These are phyloP conservation scores for Caenorhabditis sulstoni DNA, from an alignment of 2,888 invertebrate species.

Conservation along the genomic window DNA sequence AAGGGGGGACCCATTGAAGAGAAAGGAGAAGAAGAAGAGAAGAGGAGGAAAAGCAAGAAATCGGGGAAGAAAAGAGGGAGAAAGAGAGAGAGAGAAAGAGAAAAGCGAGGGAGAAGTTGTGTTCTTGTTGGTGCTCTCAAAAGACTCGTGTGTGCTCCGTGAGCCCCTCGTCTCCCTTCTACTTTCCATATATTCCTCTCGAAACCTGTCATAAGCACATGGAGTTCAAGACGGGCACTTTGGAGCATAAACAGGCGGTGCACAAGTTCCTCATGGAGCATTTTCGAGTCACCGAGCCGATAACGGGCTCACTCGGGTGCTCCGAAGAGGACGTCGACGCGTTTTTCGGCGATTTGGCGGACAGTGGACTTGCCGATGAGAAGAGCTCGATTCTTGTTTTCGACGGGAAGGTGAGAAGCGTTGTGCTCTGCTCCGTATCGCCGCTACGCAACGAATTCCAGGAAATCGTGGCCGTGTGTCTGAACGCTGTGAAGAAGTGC, in stretches of 20 bases:
- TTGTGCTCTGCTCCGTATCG: not conserved
- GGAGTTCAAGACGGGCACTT: slow-evolving; percentile 37
- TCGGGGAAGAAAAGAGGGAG: not conserved
- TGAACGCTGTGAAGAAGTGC: slow-evolving; percentile 56
- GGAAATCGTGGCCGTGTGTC: slow-evolving; percentile 59
- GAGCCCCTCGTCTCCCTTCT: not conserved
- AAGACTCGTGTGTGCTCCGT: no score
- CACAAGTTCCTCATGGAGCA: slow-evolving; percentile 63
- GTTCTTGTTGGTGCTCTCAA: not conserved
- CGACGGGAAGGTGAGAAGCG: slow-evolving; percentile 24
- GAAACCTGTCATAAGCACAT: not conserved
- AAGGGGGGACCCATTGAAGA: slow-evolving; percentile 4
- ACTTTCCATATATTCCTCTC: not conserved
- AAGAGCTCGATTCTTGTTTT: slow-evolving; percentile 60
- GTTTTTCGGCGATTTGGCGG: slow-evolving; percentile 68
- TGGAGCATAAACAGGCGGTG: slow-evolving; percentile 43
- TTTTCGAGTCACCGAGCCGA: slow-evolving; percentile 67
- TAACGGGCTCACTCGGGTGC: slow-evolving; percentile 61
- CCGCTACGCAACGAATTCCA: slow-evolving; percentile 4
- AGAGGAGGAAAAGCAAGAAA: not conserved
- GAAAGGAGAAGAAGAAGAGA: slow-evolving; percentile 14
- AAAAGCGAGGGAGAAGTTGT: not conserved
- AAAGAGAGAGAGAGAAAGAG: slow-evolving; percentile 8
- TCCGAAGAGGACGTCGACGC: slow-evolving; percentile 60
- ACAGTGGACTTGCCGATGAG: slow-evolving; percentile 57